These are phyloP conservation scores for Dryas iulia DNA, from an alignment of 1,140 invertebrate genomes.

Conservation along the genomic window DNA sequence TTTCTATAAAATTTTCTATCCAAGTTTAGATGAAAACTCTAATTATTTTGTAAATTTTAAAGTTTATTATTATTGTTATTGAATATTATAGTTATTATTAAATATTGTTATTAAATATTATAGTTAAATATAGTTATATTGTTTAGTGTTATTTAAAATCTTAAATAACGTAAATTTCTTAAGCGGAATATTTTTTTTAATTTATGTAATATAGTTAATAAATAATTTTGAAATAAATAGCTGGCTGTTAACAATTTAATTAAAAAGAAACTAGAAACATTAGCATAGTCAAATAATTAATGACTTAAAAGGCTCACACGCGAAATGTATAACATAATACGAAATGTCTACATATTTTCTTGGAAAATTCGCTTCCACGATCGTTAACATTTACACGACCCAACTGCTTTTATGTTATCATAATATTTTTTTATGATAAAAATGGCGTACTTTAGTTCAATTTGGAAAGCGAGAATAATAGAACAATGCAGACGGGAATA, in stretches of 20 bases:
- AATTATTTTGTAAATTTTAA: too few species aligned
- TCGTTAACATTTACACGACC: neutral
- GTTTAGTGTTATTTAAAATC: too few species aligned
- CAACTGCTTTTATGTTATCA: slow-evolving; percentile 14
- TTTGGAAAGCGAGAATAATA: slow-evolving; percentile 74
- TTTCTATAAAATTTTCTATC: too few species aligned
- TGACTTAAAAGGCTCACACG: neutral
- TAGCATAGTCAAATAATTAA: neutral
- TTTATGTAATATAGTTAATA: too few species aligned
- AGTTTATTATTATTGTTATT: too few species aligned
- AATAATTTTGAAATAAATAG: neutral
- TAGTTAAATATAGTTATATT: too few species aligned
- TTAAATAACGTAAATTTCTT: too few species aligned
- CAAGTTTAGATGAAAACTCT: too few species aligned
- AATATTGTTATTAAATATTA: too few species aligned
- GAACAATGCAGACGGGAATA: slow-evolving; percentile 68
- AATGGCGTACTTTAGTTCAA: slow-evolving; percentile 58
- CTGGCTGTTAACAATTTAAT: neutral
- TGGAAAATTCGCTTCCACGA: neutral
- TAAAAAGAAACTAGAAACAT: neutral
- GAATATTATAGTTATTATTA: too few species aligned
- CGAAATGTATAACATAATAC: neutral
- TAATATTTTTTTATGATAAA: slow-evolving; percentile 6
- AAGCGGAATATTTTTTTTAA: too few species aligned
- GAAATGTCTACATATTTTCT: neutral